Evolutionary conservation across 2,797 vertebrate species (phyloP), one percentile per base, ranked within the genome.

Genomic region (Chaetophractus vellerosus): DNA sequence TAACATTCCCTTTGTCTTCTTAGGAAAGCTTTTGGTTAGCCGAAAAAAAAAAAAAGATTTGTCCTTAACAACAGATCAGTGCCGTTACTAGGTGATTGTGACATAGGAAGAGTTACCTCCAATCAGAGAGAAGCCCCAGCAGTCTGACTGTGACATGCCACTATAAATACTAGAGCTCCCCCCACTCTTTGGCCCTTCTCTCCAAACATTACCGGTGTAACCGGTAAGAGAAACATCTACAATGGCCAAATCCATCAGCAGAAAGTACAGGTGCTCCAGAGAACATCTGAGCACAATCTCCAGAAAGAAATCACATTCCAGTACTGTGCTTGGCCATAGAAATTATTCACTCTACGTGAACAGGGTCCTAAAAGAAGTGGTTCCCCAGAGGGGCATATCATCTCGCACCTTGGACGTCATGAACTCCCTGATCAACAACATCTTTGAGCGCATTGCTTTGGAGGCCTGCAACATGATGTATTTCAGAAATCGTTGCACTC

Each of bases 301-400:
- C 57, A 95, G n/a, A 69, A 97, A 91, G 63, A 96, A 63, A 33
- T 78, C 78, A 2, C 10, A 5, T 41, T 66, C 31, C 41, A 36
- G 76, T 15, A 76, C n/a, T 28, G 0, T 59, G 9, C 36, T 15
- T 15, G 72, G 83, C 86, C 82, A 9, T 0, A 80, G 90, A 75
- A 97, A 97, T 72, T 97, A 97, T 8, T 92, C 88, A n/a, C 96
- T 59, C 63, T 97, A 97, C 7, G 1, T 97, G 26, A 96, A 18
- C 26, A 96, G 94, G 74, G 83, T 98, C 75, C 61, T 87, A 16
- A 98, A 95, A 38, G 96, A 96, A 84, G 93, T 96, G 52, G 81
- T 48, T 79, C 94, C 97, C 63, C 18, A 52, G 26, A 92, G 26
- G 0, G 1, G 50, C 68, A 69, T 97, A 33, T 78, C 92, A 12